Conservation (phyloP, 1,140 invertebrate genomes). For the Helicorthomorpha holstii region DNA sequence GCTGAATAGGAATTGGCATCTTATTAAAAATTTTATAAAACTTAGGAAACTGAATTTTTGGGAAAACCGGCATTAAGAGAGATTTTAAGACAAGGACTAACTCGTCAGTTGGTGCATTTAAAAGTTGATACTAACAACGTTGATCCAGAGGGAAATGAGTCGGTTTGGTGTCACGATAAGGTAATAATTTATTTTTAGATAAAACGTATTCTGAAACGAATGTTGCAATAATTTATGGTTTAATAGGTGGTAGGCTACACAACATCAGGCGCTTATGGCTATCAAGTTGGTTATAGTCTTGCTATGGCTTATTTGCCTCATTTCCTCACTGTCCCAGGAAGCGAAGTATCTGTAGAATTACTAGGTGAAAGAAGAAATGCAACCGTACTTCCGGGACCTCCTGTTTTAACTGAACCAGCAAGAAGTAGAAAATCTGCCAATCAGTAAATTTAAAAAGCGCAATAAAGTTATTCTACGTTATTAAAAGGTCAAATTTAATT, state of each 20-base stretch:
- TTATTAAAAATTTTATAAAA: background rate
- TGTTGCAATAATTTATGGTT: background rate
- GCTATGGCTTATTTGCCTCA: conserved; percentile 24
- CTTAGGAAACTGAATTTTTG: conserved; percentile 18
- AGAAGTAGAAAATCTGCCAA: background rate
- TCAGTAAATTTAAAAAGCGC: too few species aligned
- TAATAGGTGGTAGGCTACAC: conserved; percentile 22
- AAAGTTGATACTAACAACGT: conserved; percentile 19
- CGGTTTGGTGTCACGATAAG: conserved; percentile 13
- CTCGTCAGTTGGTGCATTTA: conserved; percentile 16
- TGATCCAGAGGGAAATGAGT: conserved; percentile 19
- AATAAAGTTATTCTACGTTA: too few species aligned
- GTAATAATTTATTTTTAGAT: conserved; percentile 3
- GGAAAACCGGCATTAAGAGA: conserved; percentile 19
- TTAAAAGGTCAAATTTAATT: too few species aligned
- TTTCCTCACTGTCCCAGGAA: conserved; percentile 15
- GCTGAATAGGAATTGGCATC: background rate
- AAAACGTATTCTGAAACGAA: background rate
- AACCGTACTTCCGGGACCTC: conserved; percentile 15
- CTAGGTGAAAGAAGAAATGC: conserved; percentile 16
- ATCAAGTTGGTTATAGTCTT: conserved; percentile 16
- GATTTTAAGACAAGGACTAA: conserved; percentile 15
- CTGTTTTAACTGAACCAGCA: conserved; percentile 12
- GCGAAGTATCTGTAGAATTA: conserved; percentile 20
- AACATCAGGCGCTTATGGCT: conserved; percentile 23